A percentile compares a stretch with the other conserved stretches of the same genome.
Conservation (phyloP, 1,140 invertebrate genomes). For the Zaprionus davidi region DNA sequence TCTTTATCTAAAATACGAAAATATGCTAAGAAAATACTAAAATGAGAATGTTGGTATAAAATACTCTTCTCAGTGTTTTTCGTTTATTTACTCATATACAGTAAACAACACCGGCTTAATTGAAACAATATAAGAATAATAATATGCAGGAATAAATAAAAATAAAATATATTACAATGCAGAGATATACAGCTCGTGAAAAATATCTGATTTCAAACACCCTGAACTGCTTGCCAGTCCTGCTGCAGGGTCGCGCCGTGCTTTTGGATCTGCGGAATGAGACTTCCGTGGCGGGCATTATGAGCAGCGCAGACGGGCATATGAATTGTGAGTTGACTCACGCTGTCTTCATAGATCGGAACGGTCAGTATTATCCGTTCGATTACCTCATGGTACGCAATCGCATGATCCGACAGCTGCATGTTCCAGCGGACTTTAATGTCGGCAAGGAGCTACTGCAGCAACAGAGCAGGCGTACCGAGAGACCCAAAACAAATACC, state of each 20-base stretch:
- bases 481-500: conserved; percentile 21
- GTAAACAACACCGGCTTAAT: background rate
- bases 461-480: conserved; percentile 32
- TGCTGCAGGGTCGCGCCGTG: conserved; percentile 69
- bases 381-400: conserved; percentile 75
- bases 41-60: background rate
- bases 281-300: conserved; percentile 71
- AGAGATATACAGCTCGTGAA: conserved; percentile 61
- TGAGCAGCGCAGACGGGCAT: conserved; percentile 62
- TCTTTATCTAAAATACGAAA: background rate
- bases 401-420: conserved; percentile 75
- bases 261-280: conserved; percentile 79
- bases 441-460: conserved; percentile 46
- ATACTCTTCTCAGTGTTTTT: background rate
- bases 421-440: conserved; percentile 61
- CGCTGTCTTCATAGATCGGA: conserved; percentile 75
- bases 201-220: conserved; percentile 74
- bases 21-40: background rate
- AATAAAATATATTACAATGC: conserved; percentile 30
- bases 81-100: background rate
- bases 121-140: background rate
- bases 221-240: conserved; percentile 64
- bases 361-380: conserved; percentile 63
- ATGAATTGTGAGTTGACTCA: conserved; percentile 73
- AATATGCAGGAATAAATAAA: background rate